phyloP scores from a whole-genome alignment of 2,888 invertebrate genomes.

The Stenoptilia bipunctidactyla region DNA sequence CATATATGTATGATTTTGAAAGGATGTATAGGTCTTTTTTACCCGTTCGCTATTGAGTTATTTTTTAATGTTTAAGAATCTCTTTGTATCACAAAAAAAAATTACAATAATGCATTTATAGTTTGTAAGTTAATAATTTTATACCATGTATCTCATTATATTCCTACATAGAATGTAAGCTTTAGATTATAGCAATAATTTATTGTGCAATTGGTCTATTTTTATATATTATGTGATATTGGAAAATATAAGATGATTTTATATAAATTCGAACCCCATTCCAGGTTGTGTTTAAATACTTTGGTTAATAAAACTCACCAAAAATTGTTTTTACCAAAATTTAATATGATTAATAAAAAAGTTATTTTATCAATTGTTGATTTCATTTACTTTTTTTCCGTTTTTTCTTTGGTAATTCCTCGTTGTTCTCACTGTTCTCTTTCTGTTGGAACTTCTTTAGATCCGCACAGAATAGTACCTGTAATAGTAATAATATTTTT shows the following conservation, averaged over 20 bases:
- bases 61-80: no score
- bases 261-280: no score
- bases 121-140: no score
- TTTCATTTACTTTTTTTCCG: slow-evolving; percentile 29
- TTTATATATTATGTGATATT: slow-evolving; percentile 4
- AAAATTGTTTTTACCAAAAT: slow-evolving; percentile 3
- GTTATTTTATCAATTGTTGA: slow-evolving; percentile 14
- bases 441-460: slow-evolving; percentile 76
- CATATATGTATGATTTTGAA: no score
- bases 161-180: no score
- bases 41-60: no score
- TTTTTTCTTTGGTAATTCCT: slow-evolving; percentile 33
- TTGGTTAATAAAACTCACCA: slow-evolving; percentile 6
- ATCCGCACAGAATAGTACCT: slow-evolving; percentile 87
- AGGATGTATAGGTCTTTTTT: no score
- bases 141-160: not conserved
- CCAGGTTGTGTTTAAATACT: slow-evolving; percentile 33
- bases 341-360: slow-evolving; percentile 2
- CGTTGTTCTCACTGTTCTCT: slow-evolving; percentile 15
- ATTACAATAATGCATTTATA: no score
- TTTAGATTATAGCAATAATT: not conserved
- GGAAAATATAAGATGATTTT: no score
- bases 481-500: slow-evolving; percentile 26
- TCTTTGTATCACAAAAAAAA: no score
- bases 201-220: slow-evolving; percentile 14